Base-by-base conservation (phyloP, 2,888 invertebrate genomes). In the Diadegma fenestrale region DNA sequence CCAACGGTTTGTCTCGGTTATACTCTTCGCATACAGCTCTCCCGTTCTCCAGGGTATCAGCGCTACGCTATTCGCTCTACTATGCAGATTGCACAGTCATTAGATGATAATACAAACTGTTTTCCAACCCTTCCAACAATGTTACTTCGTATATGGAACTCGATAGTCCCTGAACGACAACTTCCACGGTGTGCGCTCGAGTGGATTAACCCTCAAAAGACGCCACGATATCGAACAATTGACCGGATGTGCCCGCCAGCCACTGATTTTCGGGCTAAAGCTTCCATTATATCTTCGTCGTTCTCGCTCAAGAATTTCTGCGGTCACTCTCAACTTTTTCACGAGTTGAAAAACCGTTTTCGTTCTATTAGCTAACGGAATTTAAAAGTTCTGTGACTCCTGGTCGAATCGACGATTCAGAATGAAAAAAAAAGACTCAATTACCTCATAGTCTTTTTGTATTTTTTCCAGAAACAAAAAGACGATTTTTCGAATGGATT, bases 1-100 rank as follows among this genome's bases (percentile, higher is more conserved):
- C 61, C 33, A 54, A 81, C 64, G 37, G 61, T 79, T 37, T 79
- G 61, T n/a, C 54, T n/a, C 71, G 43, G 51, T 71, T 48, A 48
- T 58, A 71, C 33, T 58, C 76, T 14, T 58, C 58, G 58, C 14
- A 58, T 48, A 48, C 51, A 69, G 37, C 19, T 48, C 41, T 79
- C 48, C 76, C 75, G 64, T 82, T 77, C 85, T 77, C 77, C 63
- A 68, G 77, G 80, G 68, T 61, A 48, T 64, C 14, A 73, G 33
- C 22, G 43, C 14, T 19, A n/a, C 54, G 10, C 17, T 45, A 10
- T 82, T 77, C 17, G 54, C 82, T 69, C 12, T 22, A 66, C 48
- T 68, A 75, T 51, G n/a, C 66, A n/a, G 51, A 76, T 26, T 22
- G 54, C 51, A 64, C 30, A 63, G 69, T 79, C 79, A 61, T 61